Conservation (phyloP, 2,888 invertebrate genomes). For the Vesta saturnalis region DNA sequence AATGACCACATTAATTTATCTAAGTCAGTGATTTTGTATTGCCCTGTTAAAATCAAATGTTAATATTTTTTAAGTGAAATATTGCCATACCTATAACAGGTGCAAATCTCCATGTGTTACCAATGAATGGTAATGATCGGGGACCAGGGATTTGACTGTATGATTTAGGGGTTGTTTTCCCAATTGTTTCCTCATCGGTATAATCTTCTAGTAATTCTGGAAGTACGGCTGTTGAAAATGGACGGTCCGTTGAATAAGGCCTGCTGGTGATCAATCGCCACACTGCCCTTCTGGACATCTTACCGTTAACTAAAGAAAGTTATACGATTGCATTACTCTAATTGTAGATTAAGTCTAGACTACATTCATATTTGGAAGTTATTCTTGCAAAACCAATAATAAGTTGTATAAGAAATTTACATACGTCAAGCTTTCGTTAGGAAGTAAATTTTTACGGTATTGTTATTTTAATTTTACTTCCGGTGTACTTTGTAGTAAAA, state of each 20-base stretch:
- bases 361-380: no score
- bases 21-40: slow-evolving; percentile 68
- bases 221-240: slow-evolving; percentile 47
- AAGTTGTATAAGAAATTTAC: no score
- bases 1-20: slow-evolving; percentile 70
- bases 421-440: not conserved
- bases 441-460: not conserved
- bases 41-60: slow-evolving; percentile 57
- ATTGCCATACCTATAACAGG: slow-evolving; percentile 67
- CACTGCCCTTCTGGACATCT: not conserved
- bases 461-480: not conserved
- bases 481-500: not conserved
- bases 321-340: no score
- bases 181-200: slow-evolving; percentile 13
- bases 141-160: slow-evolving; percentile 81
- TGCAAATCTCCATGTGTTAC: slow-evolving; percentile 85
- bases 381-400: no score
- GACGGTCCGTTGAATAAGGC: not conserved
- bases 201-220: slow-evolving; percentile 32
- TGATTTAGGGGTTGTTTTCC: slow-evolving; percentile 52
- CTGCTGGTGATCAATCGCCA: not conserved
- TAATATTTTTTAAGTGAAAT: not conserved
- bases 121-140: slow-evolving; percentile 75
- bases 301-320: not conserved
- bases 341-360: no score